Base-by-base conservation (phyloP, 2,888 invertebrate species). In the Orthosia gothica region DNA sequence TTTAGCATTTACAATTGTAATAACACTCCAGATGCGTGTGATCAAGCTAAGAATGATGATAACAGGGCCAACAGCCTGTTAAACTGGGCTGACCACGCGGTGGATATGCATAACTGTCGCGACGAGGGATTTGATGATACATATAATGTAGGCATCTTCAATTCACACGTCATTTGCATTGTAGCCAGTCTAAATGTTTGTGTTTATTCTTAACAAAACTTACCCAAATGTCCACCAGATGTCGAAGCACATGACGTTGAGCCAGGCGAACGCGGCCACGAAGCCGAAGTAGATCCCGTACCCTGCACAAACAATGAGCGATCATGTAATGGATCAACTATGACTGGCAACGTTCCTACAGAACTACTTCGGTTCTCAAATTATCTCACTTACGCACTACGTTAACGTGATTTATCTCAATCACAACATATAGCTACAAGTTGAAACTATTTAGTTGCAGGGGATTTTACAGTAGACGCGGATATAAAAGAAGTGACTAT, bases 211-310 rank as follows among this genome's bases (percentile, higher is more conserved):
- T 87, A 88, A 82, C 88, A 78, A 83, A 87, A 96, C 97, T 97
- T 93, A 98, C 98, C 98, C 98, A 93, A 98, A 98, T 88, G 98
- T 98, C 97, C 97, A 97, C 98, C 98, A 98, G 93, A 98, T 98
- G 97, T 98, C 98, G 95, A 98, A 97, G 92, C 98, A 98, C 97
- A 98, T 98, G 90, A 98, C 97, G 95, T 98, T 98, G 90, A 98
- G 97, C 98, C 98, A 98, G 69, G 97, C 97, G 92, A 98, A 98
- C 66, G 98, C 97, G 15, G 98, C 97, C 89, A 98, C 96, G 90
- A 98, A 97, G 74, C 97, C 97, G 90, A 98, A 98, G 91, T 98
- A 97, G 88, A 97, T 97, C 66, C 97, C 94, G 91, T 97, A 98
- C 78, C 97, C 98, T 98, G 95, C 83, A 88, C 89, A 94, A 95